Evolutionary conservation across 2,113 vertebrate genomes (phyloP), one percentile per base, ranked within the genome.

Genomic region (Quiscalus mexicanus): DNA sequence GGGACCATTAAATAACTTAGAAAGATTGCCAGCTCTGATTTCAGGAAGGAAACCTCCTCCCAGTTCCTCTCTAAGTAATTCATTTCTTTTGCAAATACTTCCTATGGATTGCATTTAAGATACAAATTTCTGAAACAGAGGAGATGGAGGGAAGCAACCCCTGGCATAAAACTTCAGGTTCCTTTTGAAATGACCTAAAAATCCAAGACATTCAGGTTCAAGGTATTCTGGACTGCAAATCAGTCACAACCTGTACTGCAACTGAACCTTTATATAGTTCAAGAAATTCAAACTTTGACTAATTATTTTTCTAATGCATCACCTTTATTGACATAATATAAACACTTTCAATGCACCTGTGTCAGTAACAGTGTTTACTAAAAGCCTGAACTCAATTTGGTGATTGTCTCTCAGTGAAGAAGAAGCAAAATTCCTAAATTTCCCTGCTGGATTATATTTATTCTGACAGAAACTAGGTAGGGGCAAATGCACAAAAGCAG

Each of bases 21-120:
- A 98, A 97, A 90, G 97, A 98, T 98, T 25, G 98, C 97, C 98
- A 98, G 96, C 92, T 97, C 93, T 98, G 97, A 98, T 98, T 97
- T 97, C 98, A 98, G 98, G 98, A 98, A 98, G 98, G 98, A 98
- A 98, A 97, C 96, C 97, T 97, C 97, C 98, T 98, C 98, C 98
- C 97, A 98, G 96, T 98, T 98, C 98, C 98, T 97, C 73, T 93
- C 74, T 96, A 97, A 97, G 97, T 96, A 98, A 98, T 97, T 97
- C 97, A 90, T 64, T 95, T 97, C 95, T 97, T 96, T 96, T 94
- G 81, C 91, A 96, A 98, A 96, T 96, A 92, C 92, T 82, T 93
- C 87, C 93, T 91, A 96, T 94, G 90, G 89, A 96, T 79, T 42
- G 83, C 82, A 91, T 89, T 95, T 93, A 94, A 92, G 89, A 95